These are phyloP conservation scores for Micromussa lordhowensis DNA, from an alignment of 92 coral and sea anemone genomes.

Conservation along the genomic window DNA sequence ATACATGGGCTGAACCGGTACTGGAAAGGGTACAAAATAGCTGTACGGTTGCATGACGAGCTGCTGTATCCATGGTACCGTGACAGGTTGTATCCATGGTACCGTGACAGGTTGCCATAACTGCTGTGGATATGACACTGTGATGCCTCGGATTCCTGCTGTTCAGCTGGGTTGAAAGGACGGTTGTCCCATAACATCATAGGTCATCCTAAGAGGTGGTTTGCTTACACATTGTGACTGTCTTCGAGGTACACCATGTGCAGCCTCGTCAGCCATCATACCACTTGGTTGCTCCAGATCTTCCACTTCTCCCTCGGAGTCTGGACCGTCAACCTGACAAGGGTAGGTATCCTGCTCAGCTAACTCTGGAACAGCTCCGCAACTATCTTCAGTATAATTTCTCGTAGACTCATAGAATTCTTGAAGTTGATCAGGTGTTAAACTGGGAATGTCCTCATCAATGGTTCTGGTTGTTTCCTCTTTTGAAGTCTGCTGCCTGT, in stretches of 20 bases:
- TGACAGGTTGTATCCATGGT: slow-evolving; percentile 21
- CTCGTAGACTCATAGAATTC: slow-evolving; percentile 7
- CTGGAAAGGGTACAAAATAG: background rate
- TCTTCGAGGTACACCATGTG: background rate
- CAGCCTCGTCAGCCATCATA: background rate
- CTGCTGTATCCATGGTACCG: slow-evolving; percentile 18
- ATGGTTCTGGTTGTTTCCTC: background rate
- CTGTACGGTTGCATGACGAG: background rate
- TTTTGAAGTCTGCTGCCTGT: background rate
- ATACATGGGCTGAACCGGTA: background rate
- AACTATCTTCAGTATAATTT: background rate
- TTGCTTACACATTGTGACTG: slow-evolving; percentile 15
- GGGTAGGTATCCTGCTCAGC: slow-evolving; percentile 1
- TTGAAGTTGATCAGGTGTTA: background rate
- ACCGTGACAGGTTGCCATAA: background rate
- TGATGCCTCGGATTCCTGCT: slow-evolving; percentile 14
- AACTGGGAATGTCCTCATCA: background rate
- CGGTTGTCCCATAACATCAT: slow-evolving; percentile 22
- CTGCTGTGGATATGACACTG: slow-evolving; percentile 23
- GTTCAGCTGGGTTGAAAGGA: slow-evolving; percentile 19
- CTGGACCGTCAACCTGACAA: background rate
- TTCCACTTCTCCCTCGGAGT: background rate
- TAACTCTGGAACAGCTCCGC: background rate
- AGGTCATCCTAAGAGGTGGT: slow-evolving; percentile 30
- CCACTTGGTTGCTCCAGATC: background rate